Evolutionary conservation across 2,113 vertebrate genomes (phyloP).

Genomic region (Globicephala melas): DNA sequence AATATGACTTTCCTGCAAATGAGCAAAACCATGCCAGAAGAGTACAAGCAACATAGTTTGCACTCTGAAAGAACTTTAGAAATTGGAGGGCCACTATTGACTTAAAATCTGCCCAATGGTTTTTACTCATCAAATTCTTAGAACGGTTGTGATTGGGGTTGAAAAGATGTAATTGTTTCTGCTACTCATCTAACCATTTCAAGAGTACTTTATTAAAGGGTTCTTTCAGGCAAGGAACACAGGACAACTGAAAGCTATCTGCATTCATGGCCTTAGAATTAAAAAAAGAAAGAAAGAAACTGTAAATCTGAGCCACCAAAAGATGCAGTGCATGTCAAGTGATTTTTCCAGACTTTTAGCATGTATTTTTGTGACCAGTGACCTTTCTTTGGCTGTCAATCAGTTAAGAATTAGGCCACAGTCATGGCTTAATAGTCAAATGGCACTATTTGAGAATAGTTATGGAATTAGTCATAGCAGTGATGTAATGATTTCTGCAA

Average conservation of each 20-base stretch:
- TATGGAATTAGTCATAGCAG: slow-evolving; percentile 33
- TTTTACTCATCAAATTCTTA: slow-evolving; percentile 60
- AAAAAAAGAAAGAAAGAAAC: background rate
- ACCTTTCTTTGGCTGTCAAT: slow-evolving; percentile 54
- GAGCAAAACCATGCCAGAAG: slow-evolving; percentile 79
- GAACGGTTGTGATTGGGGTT: background rate
- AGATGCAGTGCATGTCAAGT: background rate
- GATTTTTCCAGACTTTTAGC: background rate
- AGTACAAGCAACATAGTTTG: slow-evolving; percentile 71
- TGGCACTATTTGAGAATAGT: slow-evolving; percentile 38
- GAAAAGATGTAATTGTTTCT: slow-evolving; percentile 55
- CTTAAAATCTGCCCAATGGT: slow-evolving; percentile 66
- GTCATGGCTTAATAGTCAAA: slow-evolving; percentile 25
- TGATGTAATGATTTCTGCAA: slow-evolving; percentile 46
- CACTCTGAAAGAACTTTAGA: slow-evolving; percentile 70
- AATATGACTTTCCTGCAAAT: slow-evolving; percentile 83
- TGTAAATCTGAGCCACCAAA: slow-evolving; percentile 21
- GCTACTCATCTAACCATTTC: slow-evolving; percentile 53
- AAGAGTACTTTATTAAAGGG: slow-evolving; percentile 36
- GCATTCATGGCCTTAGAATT: slow-evolving; percentile 45
- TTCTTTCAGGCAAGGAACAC: slow-evolving; percentile 44
- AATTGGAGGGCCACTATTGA: slow-evolving; percentile 63
- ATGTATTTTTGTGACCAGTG: slow-evolving; percentile 36
- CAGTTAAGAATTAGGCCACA: slow-evolving; percentile 35
- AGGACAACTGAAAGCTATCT: slow-evolving; percentile 58